Evolutionary conservation across 2,797 vertebrate species (phyloP).

Genomic region (Euthynnus affinis): DNA sequence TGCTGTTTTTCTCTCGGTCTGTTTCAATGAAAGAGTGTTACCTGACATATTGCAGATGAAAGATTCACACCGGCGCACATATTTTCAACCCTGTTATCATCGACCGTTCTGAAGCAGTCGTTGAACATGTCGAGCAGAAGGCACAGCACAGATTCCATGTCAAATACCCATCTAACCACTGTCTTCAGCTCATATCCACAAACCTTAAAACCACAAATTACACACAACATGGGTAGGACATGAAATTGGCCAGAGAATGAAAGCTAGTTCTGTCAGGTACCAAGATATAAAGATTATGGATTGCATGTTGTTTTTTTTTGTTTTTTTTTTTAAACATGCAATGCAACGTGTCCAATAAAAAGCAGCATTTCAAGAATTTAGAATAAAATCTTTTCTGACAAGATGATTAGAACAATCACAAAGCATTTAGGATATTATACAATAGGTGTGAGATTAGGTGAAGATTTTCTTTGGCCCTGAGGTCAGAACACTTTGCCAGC

Average conservation of each 20-base stretch:
- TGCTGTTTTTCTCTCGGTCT: conserved; percentile 49
- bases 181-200: conserved; percentile 65
- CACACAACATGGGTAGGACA: conserved; percentile 46
- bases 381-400: no score
- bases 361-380: neutral
- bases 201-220: conserved; percentile 74
- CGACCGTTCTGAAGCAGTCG: conserved; percentile 50
- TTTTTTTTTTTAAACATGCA: no score
- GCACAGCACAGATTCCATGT: conserved; percentile 59
- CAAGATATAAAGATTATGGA: neutral
- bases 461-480: conserved; percentile 4
- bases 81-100: conserved; percentile 77
- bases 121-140: conserved; percentile 68
- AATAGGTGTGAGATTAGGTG: neutral
- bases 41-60: conserved; percentile 75
- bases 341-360: neutral
- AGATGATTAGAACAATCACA: neutral
- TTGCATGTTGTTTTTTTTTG: no score
- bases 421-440: conserved; percentile 19
- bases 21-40: conserved; percentile 73
- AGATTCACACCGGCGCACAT: conserved; percentile 67
- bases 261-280: conserved; percentile 13
- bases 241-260: conserved; percentile 31
- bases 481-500: conserved; percentile 18
- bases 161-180: conserved; percentile 72